These are phyloP conservation scores for Cyclina sinensis DNA, from an alignment of 1,140 invertebrate species.

Conservation along the genomic window DNA sequence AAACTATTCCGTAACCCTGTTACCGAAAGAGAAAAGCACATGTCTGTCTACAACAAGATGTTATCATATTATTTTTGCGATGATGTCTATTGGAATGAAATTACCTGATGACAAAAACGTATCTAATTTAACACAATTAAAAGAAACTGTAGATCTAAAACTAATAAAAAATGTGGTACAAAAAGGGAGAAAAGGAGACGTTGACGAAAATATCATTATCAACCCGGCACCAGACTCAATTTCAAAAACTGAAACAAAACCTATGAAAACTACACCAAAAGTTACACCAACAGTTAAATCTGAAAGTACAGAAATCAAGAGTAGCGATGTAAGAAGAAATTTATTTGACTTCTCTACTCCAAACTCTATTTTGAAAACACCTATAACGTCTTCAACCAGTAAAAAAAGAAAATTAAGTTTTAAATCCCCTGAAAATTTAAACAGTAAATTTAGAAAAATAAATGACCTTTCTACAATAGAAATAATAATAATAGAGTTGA, in stretches of 20 bases:
- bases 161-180: constrained; percentile 35
- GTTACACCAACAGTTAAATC: not conserved
- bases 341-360: not conserved
- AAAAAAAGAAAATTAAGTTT: constrained; percentile 18
- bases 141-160: not conserved
- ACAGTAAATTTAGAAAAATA: constrained; percentile 6
- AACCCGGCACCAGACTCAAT: constrained; percentile 41
- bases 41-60: constrained; percentile 31
- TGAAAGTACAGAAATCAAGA: not conserved
- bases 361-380: constrained; percentile 28
- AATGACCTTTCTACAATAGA: constrained; percentile 28
- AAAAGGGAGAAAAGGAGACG: constrained; percentile 40
- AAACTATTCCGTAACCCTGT: constrained; percentile 20
- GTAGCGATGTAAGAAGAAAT: not conserved
- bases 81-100: constrained; percentile 39
- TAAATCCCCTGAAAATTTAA: not conserved
- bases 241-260: not conserved
- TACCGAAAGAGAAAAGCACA: constrained; percentile 10
- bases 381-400: not conserved
- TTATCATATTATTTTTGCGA: constrained; percentile 39
- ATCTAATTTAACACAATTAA: constrained; percentile 36
- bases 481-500: not conserved
- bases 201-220: not conserved
- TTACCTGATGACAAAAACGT: constrained; percentile 46
- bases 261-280: not conserved